phyloP scores from a whole-genome alignment of 2,888 invertebrate genomes.

The Melipona beecheii region DNA sequence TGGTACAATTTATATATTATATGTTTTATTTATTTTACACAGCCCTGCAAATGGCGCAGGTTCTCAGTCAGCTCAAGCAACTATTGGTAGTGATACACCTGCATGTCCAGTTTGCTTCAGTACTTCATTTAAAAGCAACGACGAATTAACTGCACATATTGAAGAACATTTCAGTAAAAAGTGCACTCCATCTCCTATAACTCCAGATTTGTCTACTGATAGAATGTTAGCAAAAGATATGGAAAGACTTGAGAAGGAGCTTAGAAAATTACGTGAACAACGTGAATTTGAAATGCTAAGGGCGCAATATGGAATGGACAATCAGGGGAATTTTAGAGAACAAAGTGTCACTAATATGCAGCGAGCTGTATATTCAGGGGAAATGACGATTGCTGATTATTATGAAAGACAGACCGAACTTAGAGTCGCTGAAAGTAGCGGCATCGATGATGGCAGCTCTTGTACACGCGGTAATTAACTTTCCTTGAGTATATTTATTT shows the following conservation, averaged over 20 bases:
- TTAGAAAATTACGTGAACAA: conserved; percentile 90
- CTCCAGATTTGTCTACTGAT: conserved; percentile 84
- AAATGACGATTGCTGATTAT: conserved; percentile 93
- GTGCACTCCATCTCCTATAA: conserved; percentile 83
- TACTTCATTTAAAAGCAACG: conserved; percentile 82
- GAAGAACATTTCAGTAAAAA: conserved; percentile 90
- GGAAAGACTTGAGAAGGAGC: conserved; percentile 87
- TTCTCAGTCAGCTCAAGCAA: conserved; percentile 78
- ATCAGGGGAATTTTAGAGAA: conserved; percentile 92
- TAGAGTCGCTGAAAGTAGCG: conserved; percentile 90
- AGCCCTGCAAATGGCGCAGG: conserved; percentile 81
- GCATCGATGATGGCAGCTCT: conserved; percentile 93
- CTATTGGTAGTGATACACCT: conserved; percentile 80
- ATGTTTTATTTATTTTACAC: background rate
- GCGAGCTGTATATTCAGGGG: conserved; percentile 93
- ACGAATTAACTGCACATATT: conserved; percentile 90
- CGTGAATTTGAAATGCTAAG: conserved; percentile 92
- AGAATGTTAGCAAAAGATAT: conserved; percentile 85
- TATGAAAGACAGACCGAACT: conserved; percentile 92
- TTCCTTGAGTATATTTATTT: background rate
- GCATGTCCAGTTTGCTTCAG: conserved; percentile 84
- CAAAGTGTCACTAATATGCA: conserved; percentile 92
- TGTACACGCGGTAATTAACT: conserved; percentile 89
- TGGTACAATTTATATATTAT: background rate
- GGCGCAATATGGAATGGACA: conserved; percentile 96